Evolutionary conservation across 2,888 invertebrate species (phyloP).

Genomic region (Smittia aterrima): DNA sequence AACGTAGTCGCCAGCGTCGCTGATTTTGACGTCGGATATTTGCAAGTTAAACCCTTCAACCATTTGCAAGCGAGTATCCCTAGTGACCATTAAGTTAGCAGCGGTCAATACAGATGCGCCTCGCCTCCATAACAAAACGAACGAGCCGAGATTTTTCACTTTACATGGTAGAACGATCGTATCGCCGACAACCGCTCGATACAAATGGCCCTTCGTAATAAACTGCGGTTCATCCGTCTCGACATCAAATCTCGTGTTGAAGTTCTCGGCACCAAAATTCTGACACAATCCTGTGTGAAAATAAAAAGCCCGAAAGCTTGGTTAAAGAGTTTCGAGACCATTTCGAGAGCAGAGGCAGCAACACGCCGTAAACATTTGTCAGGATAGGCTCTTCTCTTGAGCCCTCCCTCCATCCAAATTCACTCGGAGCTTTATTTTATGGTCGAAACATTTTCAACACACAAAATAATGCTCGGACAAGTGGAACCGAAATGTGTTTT

Average conservation of each 20-base stretch:
- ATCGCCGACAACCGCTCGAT: constrained; percentile 74
- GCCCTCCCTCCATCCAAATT: neutral
- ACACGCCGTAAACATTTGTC: constrained; percentile 24
- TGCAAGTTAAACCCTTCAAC: constrained; percentile 69
- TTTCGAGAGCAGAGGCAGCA: neutral
- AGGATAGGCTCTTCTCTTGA: constrained; percentile 7
- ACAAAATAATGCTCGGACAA: constrained; percentile 3
- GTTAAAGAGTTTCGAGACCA: neutral
- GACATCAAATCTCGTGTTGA: constrained; percentile 23
- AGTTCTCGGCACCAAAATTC: constrained; percentile 32
- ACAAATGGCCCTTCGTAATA: constrained; percentile 71
- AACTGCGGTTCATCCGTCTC: constrained; percentile 62
- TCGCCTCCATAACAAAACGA: constrained; percentile 67
- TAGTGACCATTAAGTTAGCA: constrained; percentile 67
- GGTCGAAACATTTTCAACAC: constrained; percentile 25
- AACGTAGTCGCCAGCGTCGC: constrained; percentile 70
- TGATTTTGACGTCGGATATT: constrained; percentile 67
- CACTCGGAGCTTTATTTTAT: neutral
- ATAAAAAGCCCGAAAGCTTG: neutral
- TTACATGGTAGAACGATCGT: constrained; percentile 75
- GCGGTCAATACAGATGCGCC: constrained; percentile 69
- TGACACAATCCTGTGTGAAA: constrained; percentile 34
- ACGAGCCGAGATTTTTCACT: constrained; percentile 71
- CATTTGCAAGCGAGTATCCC: constrained; percentile 65
- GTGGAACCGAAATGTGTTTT: constrained; percentile 31